Percentiles rank a stretch among this genome's conserved stretches.
Conservation (phyloP, 2,888 invertebrate genomes). For the Adelognathus sp. region DNA sequence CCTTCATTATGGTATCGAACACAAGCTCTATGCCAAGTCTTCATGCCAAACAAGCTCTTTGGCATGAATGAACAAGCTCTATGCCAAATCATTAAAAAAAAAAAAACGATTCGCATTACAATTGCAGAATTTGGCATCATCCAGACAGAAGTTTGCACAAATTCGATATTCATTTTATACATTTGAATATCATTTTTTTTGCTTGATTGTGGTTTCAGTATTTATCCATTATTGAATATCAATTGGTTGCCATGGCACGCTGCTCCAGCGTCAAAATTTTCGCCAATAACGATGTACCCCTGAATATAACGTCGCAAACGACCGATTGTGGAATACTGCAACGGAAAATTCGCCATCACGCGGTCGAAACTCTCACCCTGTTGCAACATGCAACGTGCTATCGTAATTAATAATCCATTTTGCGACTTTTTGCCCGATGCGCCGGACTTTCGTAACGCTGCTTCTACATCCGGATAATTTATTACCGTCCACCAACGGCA, state of each 20-base stretch:
- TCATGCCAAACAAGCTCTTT: too few species aligned
- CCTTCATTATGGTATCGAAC: too few species aligned
- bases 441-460: slow-evolving; percentile 56
- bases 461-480: slow-evolving; percentile 70
- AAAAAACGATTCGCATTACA: too few species aligned
- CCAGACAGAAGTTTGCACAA: too few species aligned
- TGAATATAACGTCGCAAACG: neutral
- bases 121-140: too few species aligned
- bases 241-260: neutral
- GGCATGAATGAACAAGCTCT: too few species aligned
- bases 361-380: slow-evolving; percentile 53
- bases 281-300: neutral
- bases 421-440: slow-evolving; percentile 65
- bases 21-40: too few species aligned
- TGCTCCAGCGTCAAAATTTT: neutral
- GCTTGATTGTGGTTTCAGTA: neutral
- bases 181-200: too few species aligned
- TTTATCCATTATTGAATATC: neutral
- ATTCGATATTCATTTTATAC: too few species aligned
- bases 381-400: slow-evolving; percentile 58
- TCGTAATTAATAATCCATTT: slow-evolving; percentile 78
- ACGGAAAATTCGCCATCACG: slow-evolving; percentile 19
- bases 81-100: too few species aligned
- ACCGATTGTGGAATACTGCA: neutral
- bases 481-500: slow-evolving; percentile 71